Evolutionary conservation across 2,888 invertebrate species (phyloP), one percentile per base, ranked within the genome.

Genomic region (Leptopilina syphax): DNA sequence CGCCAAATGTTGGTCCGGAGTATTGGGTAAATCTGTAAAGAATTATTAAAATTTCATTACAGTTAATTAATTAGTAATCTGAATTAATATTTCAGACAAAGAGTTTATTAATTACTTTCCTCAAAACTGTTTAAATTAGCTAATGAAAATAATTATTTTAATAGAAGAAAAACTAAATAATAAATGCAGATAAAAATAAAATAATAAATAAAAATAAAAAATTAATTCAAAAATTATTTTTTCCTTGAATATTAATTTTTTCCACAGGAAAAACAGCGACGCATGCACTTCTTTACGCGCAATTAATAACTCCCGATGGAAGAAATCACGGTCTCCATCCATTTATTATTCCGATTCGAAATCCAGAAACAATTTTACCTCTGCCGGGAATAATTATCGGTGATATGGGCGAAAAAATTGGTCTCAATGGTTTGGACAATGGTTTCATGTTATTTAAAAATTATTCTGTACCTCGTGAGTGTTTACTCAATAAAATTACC

Each of bases 1-100:
- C 8, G 97, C 98, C 78, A 99, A 99, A 94, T 98, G 98, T 92
- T 99, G 98, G 98, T 95, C 96, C 87, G 99, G 99, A 87, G 98
- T 98, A 93, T 94, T 97, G 93, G 97, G 96, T 94, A 93, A n/a
- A 60, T 60, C 18, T 18, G n/a, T 18, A 60, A n/a, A 60, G 4
- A 60, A 13, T 34, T 34, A 34, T 34, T 18, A 18, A 18, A 18
- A 18, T 18, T 18, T 18, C 18, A 18, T 18, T 18, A 18, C 18
- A 18, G 18, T 18, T 18, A 18, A 18, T 18, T 18, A 18, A 18
- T 18, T 18, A 18, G 18, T 18, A 18, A 18, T 18, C 18, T 18
- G 18, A 18, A 18, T 18, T 18, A 18, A 18, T 18, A 18, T 18
- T 18, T 18, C 18, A 18, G 18, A 18, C 18, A 18, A 18, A 18